phyloP scores from a whole-genome alignment of 2,888 invertebrate species.

The Tuta absoluta region DNA sequence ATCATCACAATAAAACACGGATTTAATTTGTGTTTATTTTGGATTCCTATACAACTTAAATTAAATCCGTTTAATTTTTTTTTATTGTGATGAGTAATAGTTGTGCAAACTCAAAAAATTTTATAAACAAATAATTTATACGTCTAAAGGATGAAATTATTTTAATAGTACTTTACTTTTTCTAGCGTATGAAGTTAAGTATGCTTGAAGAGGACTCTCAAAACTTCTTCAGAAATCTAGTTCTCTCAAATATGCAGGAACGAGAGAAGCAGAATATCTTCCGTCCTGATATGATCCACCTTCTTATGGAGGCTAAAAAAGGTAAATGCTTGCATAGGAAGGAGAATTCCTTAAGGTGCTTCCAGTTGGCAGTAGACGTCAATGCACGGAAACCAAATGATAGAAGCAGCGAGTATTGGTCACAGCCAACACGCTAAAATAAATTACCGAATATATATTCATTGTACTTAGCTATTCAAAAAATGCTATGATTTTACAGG shows the following conservation, averaged over 20 bases:
- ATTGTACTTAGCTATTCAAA: too few species aligned
- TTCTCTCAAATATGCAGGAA: slow-evolving; percentile 65
- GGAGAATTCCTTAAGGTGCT: background rate
- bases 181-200: background rate
- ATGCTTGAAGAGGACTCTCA: slow-evolving; percentile 49
- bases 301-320: slow-evolving; percentile 73
- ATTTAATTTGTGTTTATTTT: too few species aligned
- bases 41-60: too few species aligned
- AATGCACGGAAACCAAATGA: background rate
- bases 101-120: too few species aligned
- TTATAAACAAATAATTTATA: too few species aligned
- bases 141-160: too few species aligned
- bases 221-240: slow-evolving; percentile 63
- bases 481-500: slow-evolving; percentile 33
- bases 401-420: too few species aligned
- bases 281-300: slow-evolving; percentile 79
- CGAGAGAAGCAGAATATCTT: slow-evolving; percentile 68
- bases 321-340: background rate
- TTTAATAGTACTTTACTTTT: background rate
- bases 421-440: too few species aligned
- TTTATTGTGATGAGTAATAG: too few species aligned
- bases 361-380: background rate
- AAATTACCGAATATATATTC: too few species aligned
- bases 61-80: too few species aligned
- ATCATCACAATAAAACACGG: too few species aligned